Conservation (phyloP, 2,113 vertebrate genomes). For the Cyanoderma ruficeps region DNA sequence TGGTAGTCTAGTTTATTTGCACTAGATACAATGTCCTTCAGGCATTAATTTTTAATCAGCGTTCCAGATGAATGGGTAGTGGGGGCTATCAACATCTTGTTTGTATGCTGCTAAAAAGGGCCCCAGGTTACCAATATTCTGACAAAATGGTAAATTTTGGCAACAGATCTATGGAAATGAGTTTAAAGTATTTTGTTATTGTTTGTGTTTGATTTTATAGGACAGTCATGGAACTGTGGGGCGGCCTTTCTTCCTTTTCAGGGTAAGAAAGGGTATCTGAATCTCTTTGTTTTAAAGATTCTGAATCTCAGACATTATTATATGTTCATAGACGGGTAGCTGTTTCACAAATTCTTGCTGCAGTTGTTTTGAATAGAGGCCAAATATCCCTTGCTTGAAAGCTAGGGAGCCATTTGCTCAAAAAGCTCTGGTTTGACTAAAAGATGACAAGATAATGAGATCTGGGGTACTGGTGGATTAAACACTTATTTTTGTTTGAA, state of each 20-base stretch:
- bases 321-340: not conserved
- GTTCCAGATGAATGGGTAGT: not conserved
- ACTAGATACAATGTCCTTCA: not conserved
- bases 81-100: not conserved
- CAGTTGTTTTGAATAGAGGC: not conserved
- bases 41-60: not conserved
- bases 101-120: not conserved
- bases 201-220: conserved; percentile 70
- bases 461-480: not conserved
- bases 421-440: not conserved
- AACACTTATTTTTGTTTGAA: not conserved
- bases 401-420: not conserved
- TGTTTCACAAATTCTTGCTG: not conserved
- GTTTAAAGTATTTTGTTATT: not conserved
- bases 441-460: not conserved
- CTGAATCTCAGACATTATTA: not conserved
- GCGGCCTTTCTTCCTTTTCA: conserved; percentile 77
- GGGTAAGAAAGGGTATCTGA: conserved; percentile 52
- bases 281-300: not conserved
- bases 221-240: conserved; percentile 52
- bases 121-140: not conserved
- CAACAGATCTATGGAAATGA: not conserved
- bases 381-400: not conserved
- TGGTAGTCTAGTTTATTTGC: not conserved
- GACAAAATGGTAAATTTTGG: not conserved